Conservation (phyloP, 1,140 invertebrate species). For the Eueides isabella region DNA sequence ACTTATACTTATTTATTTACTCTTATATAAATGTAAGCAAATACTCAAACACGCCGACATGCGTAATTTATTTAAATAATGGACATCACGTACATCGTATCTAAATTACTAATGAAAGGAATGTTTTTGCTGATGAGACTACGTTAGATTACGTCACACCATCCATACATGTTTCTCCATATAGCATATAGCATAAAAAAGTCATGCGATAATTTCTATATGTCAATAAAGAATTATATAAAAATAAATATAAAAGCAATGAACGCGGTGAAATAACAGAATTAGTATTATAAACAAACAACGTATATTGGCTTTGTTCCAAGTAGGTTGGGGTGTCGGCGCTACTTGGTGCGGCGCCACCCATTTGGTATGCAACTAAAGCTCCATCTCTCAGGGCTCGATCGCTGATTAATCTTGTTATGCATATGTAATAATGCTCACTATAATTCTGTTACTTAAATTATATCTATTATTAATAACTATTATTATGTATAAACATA, state of each 20-base stretch:
- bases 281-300: conserved; percentile 79
- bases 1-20: too few relatives aligned
- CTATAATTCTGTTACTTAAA: background rate
- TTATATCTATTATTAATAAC: background rate
- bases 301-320: conserved; percentile 63
- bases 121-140: conserved; percentile 24
- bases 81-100: conserved; percentile 16
- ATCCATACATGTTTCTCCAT: background rate
- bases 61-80: conserved; percentile 20
- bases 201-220: background rate
- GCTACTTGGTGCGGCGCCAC: conserved; percentile 52
- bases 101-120: conserved; percentile 36
- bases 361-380: conserved; percentile 54
- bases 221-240: background rate
- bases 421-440: conserved; percentile 15
- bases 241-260: too few relatives aligned
- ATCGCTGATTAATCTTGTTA: conserved; percentile 36
- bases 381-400: conserved; percentile 37
- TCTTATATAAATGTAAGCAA: background rate
- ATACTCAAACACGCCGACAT: background rate
- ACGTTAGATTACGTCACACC: conserved; percentile 30
- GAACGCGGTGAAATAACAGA: conserved; percentile 21
- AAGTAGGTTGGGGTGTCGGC: conserved; percentile 73
- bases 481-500: background rate
- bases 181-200: background rate